Base-by-base conservation (phyloP, 2,888 invertebrate genomes). In the Eudemis profundana region DNA sequence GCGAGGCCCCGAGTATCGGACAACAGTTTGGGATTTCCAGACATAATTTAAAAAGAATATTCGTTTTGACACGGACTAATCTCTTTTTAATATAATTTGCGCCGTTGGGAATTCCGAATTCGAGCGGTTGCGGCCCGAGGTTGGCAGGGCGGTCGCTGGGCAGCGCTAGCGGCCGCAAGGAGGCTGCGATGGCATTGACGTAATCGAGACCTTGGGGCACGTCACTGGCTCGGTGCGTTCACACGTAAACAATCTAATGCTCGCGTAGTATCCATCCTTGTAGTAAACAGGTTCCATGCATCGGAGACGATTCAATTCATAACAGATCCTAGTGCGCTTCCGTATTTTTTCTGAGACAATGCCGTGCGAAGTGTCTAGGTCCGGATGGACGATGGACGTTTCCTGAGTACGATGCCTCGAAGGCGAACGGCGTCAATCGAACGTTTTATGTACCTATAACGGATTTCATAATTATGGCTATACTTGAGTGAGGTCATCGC, bases 241-340 rank as follows among this genome's bases (percentile, higher is more conserved):
- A 77, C 83, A 83, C 84, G 86, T 85, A 84, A 86, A 85, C 87
- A 85, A 82, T 79, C 74, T 72, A 63, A 69, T 56, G 69, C 66
- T 60, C 23, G 50, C 51, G 46, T 60, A 64, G 51, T 56, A 46
- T 65, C 50, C 50, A 59, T 46, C 53, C 47, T 56, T 33, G 73
- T 71, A 73, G 72, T 65, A 78, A 83, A 84, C 84, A 77, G 79
- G 84, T 84, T 84, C 70, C 70, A 71, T 71, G 70, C 70, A 62
- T 66, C 70, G 73, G 68, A 64, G 76, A 74, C 72, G 76, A 75
- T 75, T 77, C 70, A 79, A 79, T 80, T 71, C 76, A 76, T 63
- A 72, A 74, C 69, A 83, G 72, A 86, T 87, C 86, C 86, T 87
- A 84, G 83, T 81, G 82, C 77, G 79, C 74, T 78, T 81, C 82